A percentile compares a stretch with the other conserved stretches of the same genome.
phyloP scores from a whole-genome alignment of 2,888 invertebrate genomes.

The Morpho achilles region DNA sequence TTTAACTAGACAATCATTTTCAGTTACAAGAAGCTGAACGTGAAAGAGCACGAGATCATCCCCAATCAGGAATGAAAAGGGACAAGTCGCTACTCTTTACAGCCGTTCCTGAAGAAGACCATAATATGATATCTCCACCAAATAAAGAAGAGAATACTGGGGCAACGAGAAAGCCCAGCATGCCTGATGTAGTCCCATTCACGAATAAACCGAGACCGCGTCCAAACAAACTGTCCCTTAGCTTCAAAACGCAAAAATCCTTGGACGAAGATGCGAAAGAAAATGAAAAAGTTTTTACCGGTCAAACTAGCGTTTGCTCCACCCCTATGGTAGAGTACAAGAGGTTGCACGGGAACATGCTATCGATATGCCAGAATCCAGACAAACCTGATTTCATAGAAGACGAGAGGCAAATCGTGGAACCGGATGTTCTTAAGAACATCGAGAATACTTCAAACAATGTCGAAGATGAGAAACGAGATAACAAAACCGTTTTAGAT shows the following conservation, averaged over 20 bases:
- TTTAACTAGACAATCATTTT: neutral
- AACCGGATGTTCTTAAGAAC: conserved; percentile 63
- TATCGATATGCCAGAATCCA: conserved; percentile 86
- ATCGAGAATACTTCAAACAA: conserved; percentile 47
- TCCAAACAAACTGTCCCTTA: conserved; percentile 79
- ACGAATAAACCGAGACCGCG: conserved; percentile 70
- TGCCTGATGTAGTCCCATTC: conserved; percentile 75
- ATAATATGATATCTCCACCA: conserved; percentile 71
- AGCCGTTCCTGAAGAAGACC: conserved; percentile 89
- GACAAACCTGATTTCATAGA: conserved; percentile 41
- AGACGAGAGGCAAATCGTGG: conserved; percentile 57
- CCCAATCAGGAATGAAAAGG: conserved; percentile 82
- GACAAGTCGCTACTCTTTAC: conserved; percentile 90
- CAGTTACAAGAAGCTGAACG: conserved; percentile 69
- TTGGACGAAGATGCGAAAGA: conserved; percentile 79
- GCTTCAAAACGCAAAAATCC: conserved; percentile 77
- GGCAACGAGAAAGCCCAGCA: conserved; percentile 47
- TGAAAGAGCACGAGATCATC: conserved; percentile 71
- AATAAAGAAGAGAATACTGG: conserved; percentile 45
- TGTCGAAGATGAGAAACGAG: conserved; percentile 57
- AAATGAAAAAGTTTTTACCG: conserved; percentile 77
- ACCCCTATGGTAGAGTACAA: conserved; percentile 89
- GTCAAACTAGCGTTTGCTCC: conserved; percentile 87
- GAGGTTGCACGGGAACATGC: conserved; percentile 84
- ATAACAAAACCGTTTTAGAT: conserved; percentile 57